Base-by-base conservation (phyloP, 2,888 invertebrate species). In the Hypolimnas misippus region DNA sequence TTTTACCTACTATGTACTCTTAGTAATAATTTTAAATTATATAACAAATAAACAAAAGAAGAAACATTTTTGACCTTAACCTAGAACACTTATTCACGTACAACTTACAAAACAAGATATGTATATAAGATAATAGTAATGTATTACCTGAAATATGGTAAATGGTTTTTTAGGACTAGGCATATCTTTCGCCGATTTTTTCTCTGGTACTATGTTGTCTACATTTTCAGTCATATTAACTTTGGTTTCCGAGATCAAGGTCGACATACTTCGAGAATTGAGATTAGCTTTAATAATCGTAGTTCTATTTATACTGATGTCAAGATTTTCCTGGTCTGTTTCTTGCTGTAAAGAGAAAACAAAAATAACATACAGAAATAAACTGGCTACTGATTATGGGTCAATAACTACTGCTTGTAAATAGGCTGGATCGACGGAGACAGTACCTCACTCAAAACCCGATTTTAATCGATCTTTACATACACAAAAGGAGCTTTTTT, bases 151-250 rank as follows among this genome's bases (percentile, higher is more conserved):
- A 61, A 88, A 77, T 14, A 93, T 74, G 2, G 79, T 72, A 62
- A 92, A 93, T 0, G 89, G 77, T 70, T 90, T 89, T 74, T 89
- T 91, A 0, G 91, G 82, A 74, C 88, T 82, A 10, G 90, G 86
- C 62, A 90, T 71, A 63, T 89, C 87, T 68, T 81, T 87, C 10
- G 63, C 51, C 0, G 75, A 63, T 66, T 83, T 89, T 64, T 86
- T 88, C 65, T 87, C 89, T 16, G 66, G 65, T 1, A 70, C 65
- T 1, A 59, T 25, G 7, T 55, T 63, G 12, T 46, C 19, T 8
- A 12, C 1, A 1, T 35, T 69, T 54, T 73, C 69, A 19, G 63
- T 61, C 16, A 38, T 68, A 3, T 73, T 68, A 6, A 74, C 72
- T 38, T 82, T 81, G 3, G 72, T 76, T 69, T 87, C 87, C 19